Conservation (phyloP, 30 jellyfish, hydroid and myxozoan species). For the Chrysaora quinquecirrha region DNA sequence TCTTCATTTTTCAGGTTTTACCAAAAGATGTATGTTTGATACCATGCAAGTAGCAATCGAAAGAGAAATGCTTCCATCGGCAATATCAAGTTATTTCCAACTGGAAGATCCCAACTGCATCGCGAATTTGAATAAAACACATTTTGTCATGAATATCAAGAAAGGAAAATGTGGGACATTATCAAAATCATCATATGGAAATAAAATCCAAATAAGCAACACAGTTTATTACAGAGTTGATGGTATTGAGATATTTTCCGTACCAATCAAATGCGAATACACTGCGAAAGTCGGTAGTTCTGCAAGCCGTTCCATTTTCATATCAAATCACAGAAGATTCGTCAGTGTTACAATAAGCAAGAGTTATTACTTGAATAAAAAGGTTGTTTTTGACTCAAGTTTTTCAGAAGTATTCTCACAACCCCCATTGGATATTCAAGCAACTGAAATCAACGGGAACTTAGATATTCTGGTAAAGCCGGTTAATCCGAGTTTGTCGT, state of each 20-base stretch:
- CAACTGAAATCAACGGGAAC: slow-evolving; percentile 17
- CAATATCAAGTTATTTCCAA: slow-evolving; percentile 11
- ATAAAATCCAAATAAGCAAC: slow-evolving; percentile 41
- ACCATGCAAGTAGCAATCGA: slow-evolving; percentile 29
- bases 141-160: slow-evolving; percentile 24
- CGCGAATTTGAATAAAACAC: slow-evolving; percentile 60
- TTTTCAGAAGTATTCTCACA: neutral
- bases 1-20: too few species aligned
- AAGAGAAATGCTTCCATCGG: slow-evolving; percentile 18
- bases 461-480: slow-evolving; percentile 20
- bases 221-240: slow-evolving; percentile 16
- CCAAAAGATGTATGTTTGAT: slow-evolving; percentile 30
- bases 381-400: slow-evolving; percentile 28
- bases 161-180: slow-evolving; percentile 61
- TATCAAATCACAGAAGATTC: slow-evolving; percentile 21
- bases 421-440: slow-evolving; percentile 28
- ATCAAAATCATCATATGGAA: slow-evolving; percentile 13
- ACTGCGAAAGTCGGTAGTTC: slow-evolving; percentile 15
- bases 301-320: slow-evolving; percentile 15
- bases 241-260: slow-evolving; percentile 9
- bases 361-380: slow-evolving; percentile 27
- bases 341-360: slow-evolving; percentile 48
- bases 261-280: slow-evolving; percentile 50
- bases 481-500: slow-evolving; percentile 1
- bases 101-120: slow-evolving; percentile 65